Conservation (phyloP, 2,888 invertebrate genomes). For the Epinotia ramella region DNA sequence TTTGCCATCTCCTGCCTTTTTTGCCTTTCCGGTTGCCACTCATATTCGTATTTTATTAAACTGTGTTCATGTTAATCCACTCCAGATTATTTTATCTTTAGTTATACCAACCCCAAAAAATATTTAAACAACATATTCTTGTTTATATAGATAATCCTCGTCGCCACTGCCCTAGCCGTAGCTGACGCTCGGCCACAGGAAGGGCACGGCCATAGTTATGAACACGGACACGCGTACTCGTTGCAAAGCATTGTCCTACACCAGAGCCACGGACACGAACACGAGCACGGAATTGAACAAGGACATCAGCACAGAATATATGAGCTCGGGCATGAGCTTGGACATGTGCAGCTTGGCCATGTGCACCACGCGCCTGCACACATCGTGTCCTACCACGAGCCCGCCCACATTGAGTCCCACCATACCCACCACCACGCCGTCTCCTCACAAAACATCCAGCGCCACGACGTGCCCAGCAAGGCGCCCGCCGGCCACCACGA, state of each 20-base stretch:
- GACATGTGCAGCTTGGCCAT: slow-evolving; percentile 49
- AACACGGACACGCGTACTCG: slow-evolving; percentile 48
- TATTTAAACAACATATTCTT: neutral
- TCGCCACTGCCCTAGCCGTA: slow-evolving; percentile 50
- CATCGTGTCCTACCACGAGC: slow-evolving; percentile 1
- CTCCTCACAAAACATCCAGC: slow-evolving; percentile 57
- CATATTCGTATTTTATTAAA: neutral
- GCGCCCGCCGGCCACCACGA: slow-evolving; percentile 48
- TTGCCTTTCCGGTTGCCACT: neutral
- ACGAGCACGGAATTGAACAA: slow-evolving; percentile 40
- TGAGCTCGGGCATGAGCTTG: slow-evolving; percentile 48
- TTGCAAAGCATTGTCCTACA: slow-evolving; percentile 61
- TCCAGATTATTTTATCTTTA: too few species aligned
- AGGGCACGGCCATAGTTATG: slow-evolving; percentile 46
- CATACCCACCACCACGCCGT: slow-evolving; percentile 46
- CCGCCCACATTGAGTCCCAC: slow-evolving; percentile 23
- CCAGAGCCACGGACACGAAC: slow-evolving; percentile 51
- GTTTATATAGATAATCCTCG: slow-evolving; percentile 50
- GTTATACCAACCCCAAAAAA: too few species aligned
- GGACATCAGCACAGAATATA: slow-evolving; percentile 41
- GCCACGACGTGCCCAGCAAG: slow-evolving; percentile 33
- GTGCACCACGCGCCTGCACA: slow-evolving; percentile 20
- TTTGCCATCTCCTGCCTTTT: neutral
- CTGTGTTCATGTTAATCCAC: too few species aligned
- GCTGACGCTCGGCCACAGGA: slow-evolving; percentile 56